Evolutionary conservation across 92 coral and sea anemone genomes (phyloP), one percentile per base, ranked within the genome.

Genomic region (Zoanthus sansibaricus): DNA sequence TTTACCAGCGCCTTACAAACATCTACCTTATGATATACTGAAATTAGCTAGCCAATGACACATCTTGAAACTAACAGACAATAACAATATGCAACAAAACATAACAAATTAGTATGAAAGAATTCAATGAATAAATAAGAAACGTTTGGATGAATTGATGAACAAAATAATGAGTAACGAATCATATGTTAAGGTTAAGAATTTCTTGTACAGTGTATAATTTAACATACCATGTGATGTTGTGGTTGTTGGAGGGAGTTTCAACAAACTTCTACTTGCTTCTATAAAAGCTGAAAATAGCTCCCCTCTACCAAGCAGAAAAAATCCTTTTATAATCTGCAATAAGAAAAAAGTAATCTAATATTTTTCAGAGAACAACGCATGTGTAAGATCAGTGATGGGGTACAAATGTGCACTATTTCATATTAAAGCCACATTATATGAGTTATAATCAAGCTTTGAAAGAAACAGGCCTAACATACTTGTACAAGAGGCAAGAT

Each of bases 291-390:
- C 93, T 25, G 98, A 95, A 89, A 97, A 97, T 18, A 97, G 56
- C 71, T 97, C 99, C 46, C 99, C 99, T 82, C 98, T 90, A 47
- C 99, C 99, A 87, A 97, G 92, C 2, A 97, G 87, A 92, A 95
- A 97, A 67, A 95, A 97, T 15, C 91, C 99, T 83, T 97, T 97
- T 25, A 97, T 73, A 62, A 95, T 92, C 99, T 97, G 80, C 14
- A 67, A 21, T 14, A 9, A 3, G 82, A 62, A 15, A 56, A 25
- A 59, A 10, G 18, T 30, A 13, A 9, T 48, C n/a, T 58, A 58
- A 1, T 58, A 58, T 1, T 5, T 58, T 58, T 58, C 66, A 58
- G 58, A 52, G 9, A 3, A 58, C 14, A 58, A 10, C 66, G 9
- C n/a, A 58, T 11, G 16, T 58, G 7, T 10, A 52, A 52, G 58